Percentiles rank a stretch among this genome's conserved stretches.
Evolutionary conservation across 2,113 vertebrate genomes (phyloP).

Genomic region (Apaloderma vittatum): DNA sequence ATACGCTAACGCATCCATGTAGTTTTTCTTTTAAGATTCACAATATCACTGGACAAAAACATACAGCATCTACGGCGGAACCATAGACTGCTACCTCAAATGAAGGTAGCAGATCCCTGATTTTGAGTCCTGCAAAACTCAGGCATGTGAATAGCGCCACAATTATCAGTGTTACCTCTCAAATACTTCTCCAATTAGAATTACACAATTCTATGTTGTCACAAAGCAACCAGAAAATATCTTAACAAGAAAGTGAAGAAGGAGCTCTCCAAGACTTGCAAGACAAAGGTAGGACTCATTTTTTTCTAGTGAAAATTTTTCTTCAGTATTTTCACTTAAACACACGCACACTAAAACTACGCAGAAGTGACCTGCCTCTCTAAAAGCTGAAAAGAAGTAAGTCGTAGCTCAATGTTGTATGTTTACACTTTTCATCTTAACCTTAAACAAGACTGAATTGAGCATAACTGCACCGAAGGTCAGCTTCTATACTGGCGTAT

Average conservation of each 20-base stretch:
- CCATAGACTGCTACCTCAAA: neutral
- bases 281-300: neutral
- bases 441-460: slow-evolving; percentile 42
- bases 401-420: neutral
- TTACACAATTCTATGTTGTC: neutral
- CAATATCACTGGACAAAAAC: neutral
- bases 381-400: neutral
- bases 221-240: neutral
- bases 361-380: neutral
- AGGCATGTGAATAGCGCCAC: accelerated
- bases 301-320: neutral
- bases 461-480: slow-evolving; percentile 10
- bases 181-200: neutral
- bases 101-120: neutral
- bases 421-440: slow-evolving; percentile 40
- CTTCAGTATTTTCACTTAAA: neutral
- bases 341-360: neutral
- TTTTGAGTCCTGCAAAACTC: neutral
- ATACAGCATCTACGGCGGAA: neutral
- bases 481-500: slow-evolving; percentile 38
- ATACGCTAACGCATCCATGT: neutral
- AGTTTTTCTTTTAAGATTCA: neutral
- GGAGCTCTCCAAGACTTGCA: neutral
- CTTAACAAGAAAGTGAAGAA: neutral
- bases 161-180: neutral